Evolutionary conservation across 2,888 invertebrate species (phyloP).

Genomic region (Noctua pronuba): DNA sequence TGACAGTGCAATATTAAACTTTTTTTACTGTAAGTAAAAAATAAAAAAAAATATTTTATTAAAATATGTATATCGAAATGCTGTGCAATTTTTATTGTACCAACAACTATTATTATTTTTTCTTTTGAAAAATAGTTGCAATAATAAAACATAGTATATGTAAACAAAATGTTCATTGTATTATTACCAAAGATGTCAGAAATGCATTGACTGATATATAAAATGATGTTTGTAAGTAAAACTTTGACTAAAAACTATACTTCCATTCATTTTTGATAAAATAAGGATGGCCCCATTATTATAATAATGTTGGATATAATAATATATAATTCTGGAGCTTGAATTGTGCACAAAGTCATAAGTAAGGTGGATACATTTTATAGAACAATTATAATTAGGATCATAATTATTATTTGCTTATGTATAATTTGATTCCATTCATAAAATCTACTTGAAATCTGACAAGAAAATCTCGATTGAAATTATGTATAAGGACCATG

Average conservation of each 20-base stretch:
- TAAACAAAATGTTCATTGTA: slow-evolving; percentile 71
- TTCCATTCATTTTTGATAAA: slow-evolving; percentile 77
- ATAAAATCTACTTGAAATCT: slow-evolving; percentile 66
- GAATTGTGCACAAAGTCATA: slow-evolving; percentile 86
- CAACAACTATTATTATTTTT: slow-evolving; percentile 73
- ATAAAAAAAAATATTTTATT: slow-evolving; percentile 76
- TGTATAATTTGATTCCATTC: slow-evolving; percentile 62
- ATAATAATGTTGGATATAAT: slow-evolving; percentile 71
- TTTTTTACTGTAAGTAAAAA: slow-evolving; percentile 88
- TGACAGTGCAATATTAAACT: slow-evolving; percentile 88
- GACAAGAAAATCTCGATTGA: slow-evolving; percentile 76
- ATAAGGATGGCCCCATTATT: slow-evolving; percentile 75
- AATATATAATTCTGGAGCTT: slow-evolving; percentile 77
- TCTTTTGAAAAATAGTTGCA: slow-evolving; percentile 70
- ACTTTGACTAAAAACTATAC: slow-evolving; percentile 71
- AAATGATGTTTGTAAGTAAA: slow-evolving; percentile 74
- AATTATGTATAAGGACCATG: slow-evolving; percentile 86
- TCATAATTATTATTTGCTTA: slow-evolving; percentile 65
- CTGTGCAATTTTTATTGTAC: slow-evolving; percentile 84
- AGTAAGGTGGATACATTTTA: slow-evolving; percentile 72
- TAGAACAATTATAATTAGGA: slow-evolving; percentile 69
- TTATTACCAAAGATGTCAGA: slow-evolving; percentile 86
- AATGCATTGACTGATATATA: slow-evolving; percentile 77
- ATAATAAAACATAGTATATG: slow-evolving; percentile 67
- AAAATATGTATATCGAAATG: slow-evolving; percentile 74